Evolutionary conservation across 2,113 vertebrate genomes (phyloP).

Genomic region (Zingel zingel): DNA sequence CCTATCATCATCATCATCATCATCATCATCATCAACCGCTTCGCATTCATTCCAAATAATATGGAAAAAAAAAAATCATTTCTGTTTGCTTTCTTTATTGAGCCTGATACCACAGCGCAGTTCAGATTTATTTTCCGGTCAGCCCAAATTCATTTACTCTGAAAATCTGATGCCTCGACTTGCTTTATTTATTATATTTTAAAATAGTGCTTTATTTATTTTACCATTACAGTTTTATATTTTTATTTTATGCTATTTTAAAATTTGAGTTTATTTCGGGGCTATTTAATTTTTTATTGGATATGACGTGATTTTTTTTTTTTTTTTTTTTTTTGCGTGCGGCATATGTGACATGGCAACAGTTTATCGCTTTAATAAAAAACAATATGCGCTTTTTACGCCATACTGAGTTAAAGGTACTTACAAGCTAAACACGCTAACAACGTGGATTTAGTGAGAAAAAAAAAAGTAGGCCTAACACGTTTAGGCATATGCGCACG

Average conservation of each 20-base stretch:
- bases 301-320: not conserved
- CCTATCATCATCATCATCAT: not conserved
- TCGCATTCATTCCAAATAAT: conserved; percentile 3
- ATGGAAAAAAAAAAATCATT: conserved; percentile 19
- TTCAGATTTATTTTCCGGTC: conserved; percentile 32
- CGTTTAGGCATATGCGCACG: not conserved
- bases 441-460: not conserved
- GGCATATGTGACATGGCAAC: not conserved
- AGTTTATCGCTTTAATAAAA: conserved; percentile 8
- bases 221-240: not conserved
- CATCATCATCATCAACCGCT: not conserved
- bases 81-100: not conserved
- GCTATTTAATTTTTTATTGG: not conserved
- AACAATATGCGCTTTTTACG: not conserved
- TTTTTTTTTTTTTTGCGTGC: not conserved
- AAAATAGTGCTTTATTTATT: not conserved
- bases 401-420: not conserved
- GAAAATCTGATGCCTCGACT: not conserved
- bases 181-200: not conserved
- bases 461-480: not conserved
- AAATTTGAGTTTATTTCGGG: not conserved
- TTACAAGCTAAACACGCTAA: not conserved
- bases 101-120: not conserved
- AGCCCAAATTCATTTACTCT: not conserved
- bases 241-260: not conserved